Base-by-base conservation (phyloP, 1,140 invertebrate species). In the Hylaeus anthracinus region DNA sequence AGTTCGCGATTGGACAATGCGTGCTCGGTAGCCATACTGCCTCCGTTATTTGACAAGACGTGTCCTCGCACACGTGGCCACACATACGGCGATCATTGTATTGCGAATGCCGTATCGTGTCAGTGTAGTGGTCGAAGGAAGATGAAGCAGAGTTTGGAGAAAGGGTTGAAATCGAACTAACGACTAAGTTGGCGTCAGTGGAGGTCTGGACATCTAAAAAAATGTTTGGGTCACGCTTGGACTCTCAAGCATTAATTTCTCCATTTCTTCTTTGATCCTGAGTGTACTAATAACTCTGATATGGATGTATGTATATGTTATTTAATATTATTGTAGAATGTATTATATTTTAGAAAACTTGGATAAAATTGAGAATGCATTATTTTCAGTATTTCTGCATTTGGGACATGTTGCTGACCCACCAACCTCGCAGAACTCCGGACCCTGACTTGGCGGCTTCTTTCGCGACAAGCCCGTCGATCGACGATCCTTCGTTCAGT, bases 11-110 rank as follows among this genome's bases (percentile, higher is more conserved):
- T 78, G 82, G 81, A 82, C 85, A 88, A 83, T 86, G 74, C 81
- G 61, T 67, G 70, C 86, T 72, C 85, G 87, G 88, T 90, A 90
- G 90, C 87, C 90, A 86, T 88, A 79, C 81, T 81, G 83, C 81
- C 63, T 61, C 70, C 85, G 78, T 82, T 86, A 85, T 84, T 85
- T 83, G 84, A 85, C 84, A 82, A 71, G 83, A 80, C 78, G 55
- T 72, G 71, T 79, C 60, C 63, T 26, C 77, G 9, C 39, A 64
- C 69, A 55, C 69, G 77, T 58, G 51, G 51, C 43, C 72, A 37
- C 48, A 74, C 43, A 39, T 48, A 58, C 43, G 26, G 10, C 9
- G 14, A 58, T 77, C 15, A 53, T 41, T 72, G 26, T 53, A 48
- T 71, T 14, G 39, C 26, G 69, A 63, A 14, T 9, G 53, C 4